These are phyloP conservation scores for Gandaritis pyraliata DNA, from an alignment of 2,888 invertebrate genomes.

Conservation along the genomic window DNA sequence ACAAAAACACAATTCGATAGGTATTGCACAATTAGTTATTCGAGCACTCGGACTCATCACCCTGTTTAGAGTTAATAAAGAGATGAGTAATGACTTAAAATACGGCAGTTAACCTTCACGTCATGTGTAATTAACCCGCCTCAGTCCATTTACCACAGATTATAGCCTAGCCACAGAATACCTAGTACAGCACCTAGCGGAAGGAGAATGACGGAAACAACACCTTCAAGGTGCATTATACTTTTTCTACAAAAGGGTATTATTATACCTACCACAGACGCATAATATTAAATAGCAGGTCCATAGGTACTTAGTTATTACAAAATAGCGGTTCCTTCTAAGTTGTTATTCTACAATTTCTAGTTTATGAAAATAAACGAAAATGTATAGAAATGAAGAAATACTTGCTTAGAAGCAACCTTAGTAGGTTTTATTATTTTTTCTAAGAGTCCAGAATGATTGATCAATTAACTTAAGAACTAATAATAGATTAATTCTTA, in stretches of 20 bases:
- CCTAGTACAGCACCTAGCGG: slow-evolving; percentile 49
- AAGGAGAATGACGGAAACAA: slow-evolving; percentile 71
- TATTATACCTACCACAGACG: slow-evolving; percentile 15
- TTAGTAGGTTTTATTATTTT: too few relatives aligned
- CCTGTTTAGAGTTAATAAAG: background rate
- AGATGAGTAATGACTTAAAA: background rate
- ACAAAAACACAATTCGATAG: too few relatives aligned
- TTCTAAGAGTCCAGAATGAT: too few relatives aligned
- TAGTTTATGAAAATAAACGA: too few relatives aligned
- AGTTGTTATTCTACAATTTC: too few relatives aligned
- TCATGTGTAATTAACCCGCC: slow-evolving; percentile 43
- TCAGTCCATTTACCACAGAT: slow-evolving; percentile 60
- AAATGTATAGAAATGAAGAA: too few relatives aligned
- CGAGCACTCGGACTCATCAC: too few relatives aligned
- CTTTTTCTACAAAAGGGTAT: slow-evolving; percentile 16
- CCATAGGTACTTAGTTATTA: background rate
- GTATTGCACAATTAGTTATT: too few relatives aligned
- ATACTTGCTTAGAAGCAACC: too few relatives aligned
- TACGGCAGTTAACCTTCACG: slow-evolving; percentile 57
- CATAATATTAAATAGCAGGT: background rate
- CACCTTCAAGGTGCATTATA: slow-evolving; percentile 61
- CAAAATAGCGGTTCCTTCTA: background rate
- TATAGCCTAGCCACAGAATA: slow-evolving; percentile 39
- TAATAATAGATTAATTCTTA: too few relatives aligned
- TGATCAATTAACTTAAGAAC: too few relatives aligned